These are phyloP conservation scores for Dendropsophus ebraccatus DNA, from an alignment of 2,113 vertebrate species.

Conservation along the genomic window DNA sequence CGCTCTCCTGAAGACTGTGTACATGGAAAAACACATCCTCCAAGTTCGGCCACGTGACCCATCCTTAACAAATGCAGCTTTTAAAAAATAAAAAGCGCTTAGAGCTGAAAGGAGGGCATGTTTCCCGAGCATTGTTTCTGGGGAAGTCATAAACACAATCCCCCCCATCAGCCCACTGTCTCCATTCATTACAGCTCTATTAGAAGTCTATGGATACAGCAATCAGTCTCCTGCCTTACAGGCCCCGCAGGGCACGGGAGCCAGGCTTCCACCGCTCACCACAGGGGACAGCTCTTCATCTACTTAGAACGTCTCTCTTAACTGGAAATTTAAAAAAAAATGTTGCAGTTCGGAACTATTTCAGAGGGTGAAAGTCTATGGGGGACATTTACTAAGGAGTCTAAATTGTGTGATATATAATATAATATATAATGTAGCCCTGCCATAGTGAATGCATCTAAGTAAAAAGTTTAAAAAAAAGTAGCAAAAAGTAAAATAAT, in stretches of 20 bases:
- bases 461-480: too few species aligned
- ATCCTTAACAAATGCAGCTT: constrained; percentile 17
- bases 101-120: not conserved
- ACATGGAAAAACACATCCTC: not conserved
- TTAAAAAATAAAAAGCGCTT: constrained; percentile 24
- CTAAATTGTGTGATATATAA: too few species aligned
- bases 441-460: too few species aligned
- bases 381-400: too few species aligned
- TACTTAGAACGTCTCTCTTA: not conserved
- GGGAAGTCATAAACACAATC: not conserved
- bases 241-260: not conserved
- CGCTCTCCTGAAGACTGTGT: not conserved
- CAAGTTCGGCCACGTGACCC: not conserved
- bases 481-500: too few species aligned
- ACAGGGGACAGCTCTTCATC: not conserved
- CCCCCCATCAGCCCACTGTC: not conserved
- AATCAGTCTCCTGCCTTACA: not conserved
- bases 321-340: not conserved
- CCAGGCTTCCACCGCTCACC: not conserved
- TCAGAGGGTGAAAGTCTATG: not conserved
- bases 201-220: not conserved
- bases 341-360: not conserved
- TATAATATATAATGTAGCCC: too few species aligned
- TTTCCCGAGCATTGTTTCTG: not conserved
- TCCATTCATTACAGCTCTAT: not conserved